These are phyloP conservation scores for Aptenodytes patagonicus DNA, from an alignment of 2,113 vertebrate species.

Conservation along the genomic window DNA sequence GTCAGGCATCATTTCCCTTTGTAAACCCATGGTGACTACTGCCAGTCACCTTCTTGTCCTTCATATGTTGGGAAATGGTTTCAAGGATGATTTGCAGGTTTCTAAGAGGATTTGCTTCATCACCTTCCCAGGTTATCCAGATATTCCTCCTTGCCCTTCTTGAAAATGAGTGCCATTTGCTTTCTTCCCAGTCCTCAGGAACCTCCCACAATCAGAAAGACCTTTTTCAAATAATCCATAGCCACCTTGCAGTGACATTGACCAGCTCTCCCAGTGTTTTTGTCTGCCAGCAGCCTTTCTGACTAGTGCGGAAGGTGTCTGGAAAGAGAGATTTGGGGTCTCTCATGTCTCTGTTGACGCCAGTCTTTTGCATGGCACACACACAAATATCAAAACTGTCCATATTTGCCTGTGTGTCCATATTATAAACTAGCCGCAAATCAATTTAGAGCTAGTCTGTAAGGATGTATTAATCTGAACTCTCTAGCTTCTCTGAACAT, in stretches of 20 bases:
- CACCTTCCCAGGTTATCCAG: neutral
- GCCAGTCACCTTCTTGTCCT: neutral
- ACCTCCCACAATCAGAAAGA: neutral
- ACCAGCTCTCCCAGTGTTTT: neutral
- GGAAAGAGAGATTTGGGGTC: neutral
- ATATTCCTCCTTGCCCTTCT: neutral
- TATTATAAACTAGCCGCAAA: neutral
- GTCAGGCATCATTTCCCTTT: neutral
- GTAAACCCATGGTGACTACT: neutral
- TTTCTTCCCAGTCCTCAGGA: neutral
- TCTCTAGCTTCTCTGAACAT: slow-evolving; percentile 8
- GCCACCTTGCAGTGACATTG: neutral
- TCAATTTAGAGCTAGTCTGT: neutral
- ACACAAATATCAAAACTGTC: neutral
- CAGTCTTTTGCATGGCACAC: neutral
- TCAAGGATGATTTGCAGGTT: neutral
- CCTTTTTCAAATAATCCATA: neutral
- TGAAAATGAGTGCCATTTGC: neutral
- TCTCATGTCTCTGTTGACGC: neutral
- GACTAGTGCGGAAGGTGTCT: neutral
- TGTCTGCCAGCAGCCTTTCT: neutral
- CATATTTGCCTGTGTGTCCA: neutral
- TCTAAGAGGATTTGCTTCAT: neutral
- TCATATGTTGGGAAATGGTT: neutral
- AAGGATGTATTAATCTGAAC: neutral